Evolutionary conservation across 1,140 invertebrate species (phyloP).

Genomic region (Kradibia gibbosae): DNA sequence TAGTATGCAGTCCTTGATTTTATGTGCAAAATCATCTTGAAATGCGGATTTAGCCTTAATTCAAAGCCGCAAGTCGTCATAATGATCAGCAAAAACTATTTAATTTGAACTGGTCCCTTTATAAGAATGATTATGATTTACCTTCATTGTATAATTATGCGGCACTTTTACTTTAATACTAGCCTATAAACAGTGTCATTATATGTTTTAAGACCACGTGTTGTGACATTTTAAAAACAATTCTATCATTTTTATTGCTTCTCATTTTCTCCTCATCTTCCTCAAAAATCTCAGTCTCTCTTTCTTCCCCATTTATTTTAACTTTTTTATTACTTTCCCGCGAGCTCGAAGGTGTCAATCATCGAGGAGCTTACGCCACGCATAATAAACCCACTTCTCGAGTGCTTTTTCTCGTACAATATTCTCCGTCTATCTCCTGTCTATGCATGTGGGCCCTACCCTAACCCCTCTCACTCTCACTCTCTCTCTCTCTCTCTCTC

Average conservation of each 20-base stretch:
- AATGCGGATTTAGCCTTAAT: background rate
- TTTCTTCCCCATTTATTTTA: background rate
- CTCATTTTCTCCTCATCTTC: background rate
- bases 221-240: constrained; percentile 15
- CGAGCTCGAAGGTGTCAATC: constrained; percentile 57
- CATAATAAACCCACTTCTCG: constrained; percentile 60
- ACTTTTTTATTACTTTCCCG: constrained; percentile 8
- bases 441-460: no score
- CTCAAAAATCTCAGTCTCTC: background rate
- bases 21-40: background rate
- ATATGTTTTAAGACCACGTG: background rate
- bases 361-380: constrained; percentile 58
- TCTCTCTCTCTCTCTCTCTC: background rate
- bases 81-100: background rate
- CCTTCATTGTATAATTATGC: background rate
- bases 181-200: background rate
- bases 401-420: constrained; percentile 59
- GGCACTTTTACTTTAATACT: background rate
- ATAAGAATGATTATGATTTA: background rate
- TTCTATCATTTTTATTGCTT: constrained; percentile 24
- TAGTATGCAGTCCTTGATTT: background rate
- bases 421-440: background rate
- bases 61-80: background rate
- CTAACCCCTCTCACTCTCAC: background rate
- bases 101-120: background rate